Percentiles rank a stretch among this genome's conserved stretches.
Conservation (phyloP, 1,140 invertebrate genomes). For the Subanguina moxae region DNA sequence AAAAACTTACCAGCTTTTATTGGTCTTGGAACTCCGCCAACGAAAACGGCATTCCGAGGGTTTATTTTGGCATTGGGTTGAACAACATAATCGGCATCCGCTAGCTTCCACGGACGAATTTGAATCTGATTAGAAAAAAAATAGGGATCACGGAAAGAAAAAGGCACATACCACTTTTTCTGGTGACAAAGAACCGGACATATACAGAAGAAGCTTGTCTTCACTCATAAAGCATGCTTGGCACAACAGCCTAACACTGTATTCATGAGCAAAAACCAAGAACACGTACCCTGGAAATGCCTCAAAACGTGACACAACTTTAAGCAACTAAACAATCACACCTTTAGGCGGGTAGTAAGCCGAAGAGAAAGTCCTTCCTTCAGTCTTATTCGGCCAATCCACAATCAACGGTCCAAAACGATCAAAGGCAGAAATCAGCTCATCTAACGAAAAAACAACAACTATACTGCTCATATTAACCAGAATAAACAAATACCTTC, state of each 20-base stretch:
- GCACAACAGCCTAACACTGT: constrained; percentile 86
- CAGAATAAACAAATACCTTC: constrained; percentile 98
- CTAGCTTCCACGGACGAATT: constrained; percentile 87
- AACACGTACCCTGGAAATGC: constrained; percentile 64
- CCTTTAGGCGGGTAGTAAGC: not conserved
- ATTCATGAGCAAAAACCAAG: constrained; percentile 78
- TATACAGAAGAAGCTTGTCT: constrained; percentile 92
- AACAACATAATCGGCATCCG: constrained; percentile 93
- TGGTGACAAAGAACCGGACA: constrained; percentile 73
- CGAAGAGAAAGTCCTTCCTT: not conserved
- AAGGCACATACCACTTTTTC: constrained; percentile 16
- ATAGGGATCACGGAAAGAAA: not conserved
- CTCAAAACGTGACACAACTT: not conserved
- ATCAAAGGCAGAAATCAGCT: not conserved
- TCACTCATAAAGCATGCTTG: constrained; percentile 95
- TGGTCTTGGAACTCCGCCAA: constrained; percentile 93
- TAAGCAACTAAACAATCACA: not conserved
- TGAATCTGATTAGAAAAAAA: constrained; percentile 69
- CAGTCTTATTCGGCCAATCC: constrained; percentile 77
- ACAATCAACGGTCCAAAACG: constrained; percentile 87
- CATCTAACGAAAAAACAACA: too few species aligned
- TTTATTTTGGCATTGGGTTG: constrained; percentile 94
- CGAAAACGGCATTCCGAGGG: constrained; percentile 95
- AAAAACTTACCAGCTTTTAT: constrained; percentile 75
- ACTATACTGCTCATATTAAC: constrained; percentile 70